These are phyloP conservation scores for Odontamblyopus rebecca DNA, from an alignment of 2,797 vertebrate genomes.

Conservation along the genomic window DNA sequence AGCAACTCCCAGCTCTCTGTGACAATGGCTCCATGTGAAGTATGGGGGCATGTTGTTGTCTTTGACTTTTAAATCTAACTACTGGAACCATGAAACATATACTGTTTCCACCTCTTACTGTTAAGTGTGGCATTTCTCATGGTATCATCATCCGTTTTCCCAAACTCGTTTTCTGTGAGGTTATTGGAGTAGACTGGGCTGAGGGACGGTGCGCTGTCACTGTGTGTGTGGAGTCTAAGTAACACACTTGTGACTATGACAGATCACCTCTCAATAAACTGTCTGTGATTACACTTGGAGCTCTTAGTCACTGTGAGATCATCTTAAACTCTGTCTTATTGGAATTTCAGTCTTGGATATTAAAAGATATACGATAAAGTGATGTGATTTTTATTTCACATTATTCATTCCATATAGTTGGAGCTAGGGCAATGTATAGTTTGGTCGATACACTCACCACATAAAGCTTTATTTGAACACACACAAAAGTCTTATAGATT, in stretches of 20 bases:
- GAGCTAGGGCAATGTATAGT: no score
- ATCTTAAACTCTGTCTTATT: background rate
- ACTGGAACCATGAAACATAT: no score
- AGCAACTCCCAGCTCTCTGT: slow-evolving; percentile 12
- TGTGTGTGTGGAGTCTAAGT: background rate
- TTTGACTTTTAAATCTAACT: no score
- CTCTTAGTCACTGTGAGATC: no score
- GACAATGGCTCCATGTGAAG: slow-evolving; percentile 12
- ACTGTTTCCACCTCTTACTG: no score
- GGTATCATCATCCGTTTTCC: no score
- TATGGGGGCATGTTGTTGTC: background rate
- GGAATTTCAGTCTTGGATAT: background rate
- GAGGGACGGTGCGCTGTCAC: background rate
- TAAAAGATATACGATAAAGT: no score
- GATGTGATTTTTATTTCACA: no score
- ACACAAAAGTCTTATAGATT: no score
- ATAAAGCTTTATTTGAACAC: no score
- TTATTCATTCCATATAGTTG: background rate
- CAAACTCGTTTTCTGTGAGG: background rate
- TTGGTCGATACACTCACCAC: no score
- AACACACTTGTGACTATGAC: background rate
- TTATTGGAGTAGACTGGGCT: background rate
- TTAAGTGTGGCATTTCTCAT: no score
- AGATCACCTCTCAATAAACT: background rate
- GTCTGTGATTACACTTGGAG: background rate